These are phyloP conservation scores for Drosophila rellima DNA, from an alignment of 2,888 invertebrate genomes.

Conservation along the genomic window DNA sequence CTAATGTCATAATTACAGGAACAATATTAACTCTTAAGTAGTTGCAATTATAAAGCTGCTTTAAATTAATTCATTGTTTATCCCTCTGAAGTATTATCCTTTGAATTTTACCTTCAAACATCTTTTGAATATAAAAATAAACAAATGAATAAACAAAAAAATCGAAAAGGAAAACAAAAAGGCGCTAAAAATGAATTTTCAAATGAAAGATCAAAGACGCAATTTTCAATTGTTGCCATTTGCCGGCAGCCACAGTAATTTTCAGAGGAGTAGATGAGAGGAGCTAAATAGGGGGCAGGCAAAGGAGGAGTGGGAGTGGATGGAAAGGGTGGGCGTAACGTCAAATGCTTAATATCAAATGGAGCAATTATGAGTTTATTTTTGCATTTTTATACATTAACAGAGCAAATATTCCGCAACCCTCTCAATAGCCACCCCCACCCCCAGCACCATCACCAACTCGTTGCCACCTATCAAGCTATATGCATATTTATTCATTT, in stretches of 20 bases:
- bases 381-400: constrained; percentile 28
- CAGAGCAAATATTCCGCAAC: background rate
- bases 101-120: background rate
- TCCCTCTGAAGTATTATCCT: background rate
- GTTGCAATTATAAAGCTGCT: background rate
- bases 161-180: constrained; percentile 26
- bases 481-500: constrained; percentile 76
- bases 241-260: constrained; percentile 67
- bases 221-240: constrained; percentile 81
- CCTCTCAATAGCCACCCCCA: background rate
- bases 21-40: background rate
- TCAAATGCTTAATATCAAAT: constrained; percentile 77
- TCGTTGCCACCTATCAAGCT: constrained; percentile 5
- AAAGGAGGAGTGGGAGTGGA: background rate
- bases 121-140: background rate
- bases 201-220: constrained; percentile 76
- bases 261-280: background rate
- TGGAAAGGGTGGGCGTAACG: constrained; percentile 19
- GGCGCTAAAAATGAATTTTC: constrained; percentile 74
- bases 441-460: too few species aligned
- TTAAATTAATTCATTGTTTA: background rate
- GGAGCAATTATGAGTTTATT: constrained; percentile 74
- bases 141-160: constrained; percentile 6
- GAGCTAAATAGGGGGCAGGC: background rate
- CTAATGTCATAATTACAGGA: background rate